Conservation (phyloP, 2,797 vertebrate species). For the Gymnothorax javanicus region DNA sequence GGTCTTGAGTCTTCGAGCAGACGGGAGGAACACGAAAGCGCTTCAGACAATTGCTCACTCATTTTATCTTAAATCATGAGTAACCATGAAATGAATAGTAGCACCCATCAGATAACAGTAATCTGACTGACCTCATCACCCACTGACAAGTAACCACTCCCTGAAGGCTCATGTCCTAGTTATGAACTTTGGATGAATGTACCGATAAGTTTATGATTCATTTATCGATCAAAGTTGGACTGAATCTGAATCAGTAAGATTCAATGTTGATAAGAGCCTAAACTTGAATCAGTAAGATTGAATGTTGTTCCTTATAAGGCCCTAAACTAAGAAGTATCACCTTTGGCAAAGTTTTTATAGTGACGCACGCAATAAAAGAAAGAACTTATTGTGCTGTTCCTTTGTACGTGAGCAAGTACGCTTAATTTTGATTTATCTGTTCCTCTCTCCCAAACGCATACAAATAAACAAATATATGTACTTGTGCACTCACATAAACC, state of each 20-base stretch:
- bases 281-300: background rate
- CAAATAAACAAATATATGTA: background rate
- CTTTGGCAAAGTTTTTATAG: background rate
- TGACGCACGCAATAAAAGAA: background rate
- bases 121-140: background rate
- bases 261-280: conserved; percentile 3
- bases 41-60: conserved; percentile 15
- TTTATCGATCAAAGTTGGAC: background rate
- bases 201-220: background rate
- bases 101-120: background rate
- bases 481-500: too few relatives aligned
- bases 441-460: background rate
- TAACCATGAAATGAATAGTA: background rate
- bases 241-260: background rate
- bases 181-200: background rate
- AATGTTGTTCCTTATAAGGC: background rate
- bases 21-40: background rate
- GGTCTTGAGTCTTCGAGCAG: background rate
- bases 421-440: background rate
- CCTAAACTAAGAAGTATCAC: background rate
- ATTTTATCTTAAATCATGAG: background rate
- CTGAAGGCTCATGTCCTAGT: background rate
- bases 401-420: background rate
- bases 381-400: too few relatives aligned
- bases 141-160: background rate